Evolutionary conservation across 2,888 invertebrate species (phyloP).

Genomic region (Opisthograptis luteolata): DNA sequence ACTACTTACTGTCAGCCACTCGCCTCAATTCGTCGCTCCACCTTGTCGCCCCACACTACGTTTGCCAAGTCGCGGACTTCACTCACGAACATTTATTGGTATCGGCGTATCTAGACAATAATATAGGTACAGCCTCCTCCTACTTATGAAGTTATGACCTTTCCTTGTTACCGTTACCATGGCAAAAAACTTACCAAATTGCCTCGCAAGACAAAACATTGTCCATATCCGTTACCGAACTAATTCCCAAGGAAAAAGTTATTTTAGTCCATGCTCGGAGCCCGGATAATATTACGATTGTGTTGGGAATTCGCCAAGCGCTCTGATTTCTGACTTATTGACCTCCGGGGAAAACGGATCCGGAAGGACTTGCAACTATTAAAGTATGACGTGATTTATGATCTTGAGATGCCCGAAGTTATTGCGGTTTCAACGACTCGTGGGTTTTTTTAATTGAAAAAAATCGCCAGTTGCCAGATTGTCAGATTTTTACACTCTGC

Average conservation of each 20-base stretch:
- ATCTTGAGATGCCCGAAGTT: slow-evolving; percentile 1
- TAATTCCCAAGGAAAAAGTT: slow-evolving; percentile 45
- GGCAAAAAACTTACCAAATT: slow-evolving; percentile 21
- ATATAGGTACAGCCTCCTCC: no score
- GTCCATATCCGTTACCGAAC: slow-evolving; percentile 30
- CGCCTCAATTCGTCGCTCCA: no score
- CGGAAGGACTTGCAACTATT: slow-evolving; percentile 53
- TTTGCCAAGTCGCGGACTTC: no score
- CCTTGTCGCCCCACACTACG: no score
- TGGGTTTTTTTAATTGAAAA: no score
- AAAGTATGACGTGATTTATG: slow-evolving; percentile 57
- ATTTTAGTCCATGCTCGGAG: slow-evolving; percentile 45
- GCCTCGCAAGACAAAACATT: slow-evolving; percentile 26
- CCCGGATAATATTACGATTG: slow-evolving; percentile 67
- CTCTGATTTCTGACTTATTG: slow-evolving; percentile 66
- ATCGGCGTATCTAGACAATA: no score
- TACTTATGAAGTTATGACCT: background rate
- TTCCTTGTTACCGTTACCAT: slow-evolving; percentile 10
- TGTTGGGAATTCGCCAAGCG: slow-evolving; percentile 78
- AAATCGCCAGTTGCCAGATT: no score
- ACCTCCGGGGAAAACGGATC: slow-evolving; percentile 65
- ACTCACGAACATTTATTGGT: no score
- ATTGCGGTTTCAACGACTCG: background rate
- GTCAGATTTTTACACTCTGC: no score
- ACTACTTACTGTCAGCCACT: no score